phyloP scores from a whole-genome alignment of 1,140 invertebrate species.

The Teleopsis dalmanni region DNA sequence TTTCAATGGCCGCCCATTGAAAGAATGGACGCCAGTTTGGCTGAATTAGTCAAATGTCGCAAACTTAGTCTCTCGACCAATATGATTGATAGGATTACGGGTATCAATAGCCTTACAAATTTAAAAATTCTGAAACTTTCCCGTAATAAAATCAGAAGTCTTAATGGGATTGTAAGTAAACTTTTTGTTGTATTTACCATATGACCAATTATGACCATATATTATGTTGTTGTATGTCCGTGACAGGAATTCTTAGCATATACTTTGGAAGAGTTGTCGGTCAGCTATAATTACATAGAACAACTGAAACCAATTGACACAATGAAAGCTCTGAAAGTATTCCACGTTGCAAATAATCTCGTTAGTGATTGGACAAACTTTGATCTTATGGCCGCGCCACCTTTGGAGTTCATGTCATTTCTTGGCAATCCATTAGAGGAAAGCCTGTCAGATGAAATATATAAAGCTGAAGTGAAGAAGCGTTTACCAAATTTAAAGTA shows the following conservation, averaged over 20 bases:
- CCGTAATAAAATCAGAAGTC: slow-evolving; percentile 84
- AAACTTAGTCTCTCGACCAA: slow-evolving; percentile 86
- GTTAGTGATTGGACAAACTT: slow-evolving; percentile 87
- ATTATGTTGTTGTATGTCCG: no score
- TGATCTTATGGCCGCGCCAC: slow-evolving; percentile 53
- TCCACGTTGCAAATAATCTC: slow-evolving; percentile 83
- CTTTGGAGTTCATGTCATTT: slow-evolving; percentile 68
- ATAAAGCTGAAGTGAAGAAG: slow-evolving; percentile 63
- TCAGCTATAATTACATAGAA: slow-evolving; percentile 90
- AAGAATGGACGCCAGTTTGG: slow-evolving; percentile 68
- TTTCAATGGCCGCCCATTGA: slow-evolving; percentile 77
- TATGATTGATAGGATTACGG: slow-evolving; percentile 82
- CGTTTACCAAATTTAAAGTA: slow-evolving; percentile 74
- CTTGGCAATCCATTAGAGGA: slow-evolving; percentile 81
- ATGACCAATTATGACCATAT: no score
- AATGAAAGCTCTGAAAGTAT: slow-evolving; percentile 71
- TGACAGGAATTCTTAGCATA: slow-evolving; percentile 71
- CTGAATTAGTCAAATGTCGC: slow-evolving; percentile 58
- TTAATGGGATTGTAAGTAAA: slow-evolving; percentile 66
- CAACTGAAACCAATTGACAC: slow-evolving; percentile 81
- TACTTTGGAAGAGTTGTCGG: slow-evolving; percentile 85
- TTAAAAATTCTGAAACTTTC: slow-evolving; percentile 77
- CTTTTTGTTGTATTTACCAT: no score
- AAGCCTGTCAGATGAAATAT: slow-evolving; percentile 59
- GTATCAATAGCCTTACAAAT: slow-evolving; percentile 69